Conservation (phyloP, 2,797 vertebrate genomes). For the Coreius guichenoti region DNA sequence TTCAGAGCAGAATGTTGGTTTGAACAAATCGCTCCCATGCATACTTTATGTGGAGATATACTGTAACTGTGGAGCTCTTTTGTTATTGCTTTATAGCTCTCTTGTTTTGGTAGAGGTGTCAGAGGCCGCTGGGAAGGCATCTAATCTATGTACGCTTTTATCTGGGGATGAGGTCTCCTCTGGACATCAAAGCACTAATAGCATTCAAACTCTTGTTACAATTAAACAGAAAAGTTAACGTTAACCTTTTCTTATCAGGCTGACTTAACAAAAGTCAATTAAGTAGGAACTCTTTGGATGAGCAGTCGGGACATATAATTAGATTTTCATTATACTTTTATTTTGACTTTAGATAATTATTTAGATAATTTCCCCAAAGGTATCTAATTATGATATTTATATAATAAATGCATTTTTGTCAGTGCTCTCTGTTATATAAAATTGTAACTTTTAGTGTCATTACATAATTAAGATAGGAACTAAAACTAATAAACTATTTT, state of each 20-base stretch:
- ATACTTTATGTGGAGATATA: not conserved
- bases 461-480: conserved; percentile 1
- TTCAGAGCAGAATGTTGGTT: not conserved
- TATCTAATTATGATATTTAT: conserved; percentile 4
- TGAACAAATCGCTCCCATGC: not conserved
- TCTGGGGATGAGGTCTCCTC: not conserved
- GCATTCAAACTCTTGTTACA: conserved; percentile 33
- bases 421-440: not conserved
- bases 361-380: conserved; percentile 10
- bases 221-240: conserved; percentile 44
- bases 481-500: not conserved
- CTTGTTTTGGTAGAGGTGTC: conserved; percentile 34
- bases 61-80: not conserved
- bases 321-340: conserved; percentile 22
- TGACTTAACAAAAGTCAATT: conserved; percentile 38
- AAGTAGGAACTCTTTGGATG: conserved; percentile 14
- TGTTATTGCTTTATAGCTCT: conserved; percentile 39
- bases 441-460: conserved; percentile 9
- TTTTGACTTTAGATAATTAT: conserved; percentile 34
- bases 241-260: conserved; percentile 39
- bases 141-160: conserved; percentile 8
- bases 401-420: not conserved
- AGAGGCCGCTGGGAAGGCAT: conserved; percentile 16
- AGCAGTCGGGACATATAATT: conserved; percentile 8
- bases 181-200: conserved; percentile 28